These are phyloP conservation scores for Cyphomyrmex costatus DNA, from an alignment of 1,140 invertebrate species.

Conservation along the genomic window DNA sequence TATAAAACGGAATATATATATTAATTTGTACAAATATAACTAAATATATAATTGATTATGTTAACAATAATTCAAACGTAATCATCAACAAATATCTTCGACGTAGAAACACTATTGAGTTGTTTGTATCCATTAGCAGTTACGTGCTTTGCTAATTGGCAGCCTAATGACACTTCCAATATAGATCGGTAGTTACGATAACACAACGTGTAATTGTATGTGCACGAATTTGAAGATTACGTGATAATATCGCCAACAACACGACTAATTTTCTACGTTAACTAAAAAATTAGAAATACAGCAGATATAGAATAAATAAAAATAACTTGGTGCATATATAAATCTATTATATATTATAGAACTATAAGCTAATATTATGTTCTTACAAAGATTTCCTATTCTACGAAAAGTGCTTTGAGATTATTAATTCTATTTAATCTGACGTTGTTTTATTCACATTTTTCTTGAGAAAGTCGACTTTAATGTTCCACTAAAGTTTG, in stretches of 20 bases:
- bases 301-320: not conserved
- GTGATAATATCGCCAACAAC: not conserved
- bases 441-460: constrained; percentile 6
- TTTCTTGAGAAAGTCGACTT: constrained; percentile 8
- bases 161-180: constrained; percentile 35
- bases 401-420: not conserved
- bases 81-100: constrained; percentile 24
- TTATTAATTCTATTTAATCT: constrained; percentile 6
- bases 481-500: not conserved
- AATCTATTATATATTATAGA: not conserved
- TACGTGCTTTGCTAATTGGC: constrained; percentile 49
- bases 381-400: not conserved
- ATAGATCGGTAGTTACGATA: constrained; percentile 41
- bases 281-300: not conserved
- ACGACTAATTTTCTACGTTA: not conserved
- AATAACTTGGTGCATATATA: not conserved
- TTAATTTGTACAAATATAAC: not conserved
- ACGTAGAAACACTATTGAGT: not conserved
- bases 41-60: constrained; percentile 14
- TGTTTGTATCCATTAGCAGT: constrained; percentile 26
- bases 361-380: not conserved
- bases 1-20: not conserved
- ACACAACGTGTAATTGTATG: constrained; percentile 35
- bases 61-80: constrained; percentile 7
- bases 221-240: not conserved